These are phyloP conservation scores for Diadophis punctatus DNA, from an alignment of 2,113 vertebrate genomes.

Conservation along the genomic window DNA sequence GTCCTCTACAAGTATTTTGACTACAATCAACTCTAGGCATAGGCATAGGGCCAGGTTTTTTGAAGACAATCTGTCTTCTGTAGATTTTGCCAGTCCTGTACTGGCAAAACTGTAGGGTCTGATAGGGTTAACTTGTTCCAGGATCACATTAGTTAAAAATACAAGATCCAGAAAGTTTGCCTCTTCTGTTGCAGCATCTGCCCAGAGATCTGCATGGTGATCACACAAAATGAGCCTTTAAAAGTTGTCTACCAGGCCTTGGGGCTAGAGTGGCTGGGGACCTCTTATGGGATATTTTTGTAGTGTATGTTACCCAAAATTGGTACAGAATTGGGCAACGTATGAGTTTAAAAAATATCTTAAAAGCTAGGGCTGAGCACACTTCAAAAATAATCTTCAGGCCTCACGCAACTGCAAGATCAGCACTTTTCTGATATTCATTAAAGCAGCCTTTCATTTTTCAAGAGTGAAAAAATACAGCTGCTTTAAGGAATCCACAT, in stretches of 20 bases:
- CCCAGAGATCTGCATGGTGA: background rate
- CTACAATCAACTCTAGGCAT: background rate
- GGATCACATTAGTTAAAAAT: background rate
- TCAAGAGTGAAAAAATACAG: background rate
- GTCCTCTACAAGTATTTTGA: background rate
- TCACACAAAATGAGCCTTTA: background rate
- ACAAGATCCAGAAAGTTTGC: background rate
- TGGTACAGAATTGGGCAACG: background rate
- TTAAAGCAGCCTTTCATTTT: background rate
- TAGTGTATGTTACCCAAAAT: background rate
- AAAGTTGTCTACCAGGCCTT: background rate
- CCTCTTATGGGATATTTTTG: background rate
- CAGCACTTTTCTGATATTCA: background rate
- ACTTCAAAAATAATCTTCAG: background rate
- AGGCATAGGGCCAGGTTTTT: background rate
- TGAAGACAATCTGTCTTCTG: background rate
- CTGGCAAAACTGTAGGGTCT: background rate
- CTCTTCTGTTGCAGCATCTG: background rate
- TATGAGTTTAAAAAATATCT: background rate
- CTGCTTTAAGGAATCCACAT: background rate
- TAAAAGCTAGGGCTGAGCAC: background rate
- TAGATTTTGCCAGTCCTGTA: background rate
- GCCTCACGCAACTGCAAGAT: background rate
- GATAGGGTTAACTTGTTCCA: background rate
- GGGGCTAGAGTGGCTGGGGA: background rate